Base-by-base conservation (phyloP, 1,140 invertebrate genomes). In the Zaprionus davidi region DNA sequence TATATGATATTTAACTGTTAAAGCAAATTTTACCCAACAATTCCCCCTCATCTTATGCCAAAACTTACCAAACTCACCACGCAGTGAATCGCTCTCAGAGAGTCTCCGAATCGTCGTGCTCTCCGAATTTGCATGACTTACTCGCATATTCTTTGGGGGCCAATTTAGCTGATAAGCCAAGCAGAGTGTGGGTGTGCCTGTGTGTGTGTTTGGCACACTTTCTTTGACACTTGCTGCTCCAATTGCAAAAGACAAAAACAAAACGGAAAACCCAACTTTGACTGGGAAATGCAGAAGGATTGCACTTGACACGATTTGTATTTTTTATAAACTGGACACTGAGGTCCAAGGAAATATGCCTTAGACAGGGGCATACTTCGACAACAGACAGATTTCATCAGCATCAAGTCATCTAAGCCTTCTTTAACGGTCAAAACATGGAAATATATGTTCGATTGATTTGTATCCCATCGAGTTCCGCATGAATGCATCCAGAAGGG, bases 201-300 rank as follows among this genome's bases (percentile, higher is more conserved):
- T 13, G n/a, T 58, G 20, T 4, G 63, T 73, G 78, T 62, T 57
- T 65, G 80, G 55, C 82, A 70, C 60, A 76, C 60, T 77, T 86
- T 5, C 59, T 63, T 71, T 64, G 79, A 82, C 68, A 87, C 79
- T 86, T 77, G 69, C 72, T 79, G 76, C 79, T 79, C 76, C 71
- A 82, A 60, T 70, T 75, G 71, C 49, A 76, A 60, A 59, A 51
- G 1, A 46, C 41, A 46, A 46, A 46, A 46, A 46, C n/a, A 59
- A 34, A 55, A 66, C 51, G 51, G 34, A 31, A 46, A 59, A 13
- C 22, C 11, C 11, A 53, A 56, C 12, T 34, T 7, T 20, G 5
- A 38, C 26, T 34, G 44, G 59, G 59, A 72, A 62, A 12, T 31
- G 20, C 20, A 34, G 13, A 44, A 17, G 57, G 24, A 13, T 22